Percentiles rank a stretch among this genome's conserved stretches.
Conservation (phyloP, 2,797 vertebrate species). For the Peromyscus attwateri region DNA sequence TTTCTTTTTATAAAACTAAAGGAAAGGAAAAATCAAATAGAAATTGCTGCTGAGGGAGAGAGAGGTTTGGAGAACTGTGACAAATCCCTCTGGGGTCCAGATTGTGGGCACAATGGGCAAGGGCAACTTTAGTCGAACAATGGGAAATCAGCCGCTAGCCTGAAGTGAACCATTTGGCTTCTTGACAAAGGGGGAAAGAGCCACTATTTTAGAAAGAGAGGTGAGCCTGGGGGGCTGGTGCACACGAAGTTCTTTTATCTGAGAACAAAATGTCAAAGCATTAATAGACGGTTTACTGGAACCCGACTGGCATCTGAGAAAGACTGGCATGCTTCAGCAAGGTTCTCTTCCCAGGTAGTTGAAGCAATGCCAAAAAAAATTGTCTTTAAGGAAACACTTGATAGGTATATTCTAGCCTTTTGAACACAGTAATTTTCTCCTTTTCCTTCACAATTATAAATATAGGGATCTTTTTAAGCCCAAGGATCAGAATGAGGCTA, state of each 20-base stretch:
- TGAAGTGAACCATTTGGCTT: slow-evolving; percentile 69
- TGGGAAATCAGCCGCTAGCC: slow-evolving; percentile 73
- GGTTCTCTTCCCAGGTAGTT: slow-evolving; percentile 35
- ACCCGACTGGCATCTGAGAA: slow-evolving; percentile 38
- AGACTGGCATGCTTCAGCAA: slow-evolving; percentile 36
- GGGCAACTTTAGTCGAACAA: slow-evolving; percentile 70
- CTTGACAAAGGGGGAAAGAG: slow-evolving; percentile 62
- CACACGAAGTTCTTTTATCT: slow-evolving; percentile 66
- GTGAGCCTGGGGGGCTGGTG: slow-evolving; percentile 42
- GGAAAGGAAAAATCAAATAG: slow-evolving; percentile 77
- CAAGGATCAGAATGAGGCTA: not conserved
- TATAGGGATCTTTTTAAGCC: not conserved
- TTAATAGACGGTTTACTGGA: slow-evolving; percentile 61
- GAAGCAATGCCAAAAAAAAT: not conserved
- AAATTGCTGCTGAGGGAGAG: slow-evolving; percentile 74
- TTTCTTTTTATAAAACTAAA: slow-evolving; percentile 75
- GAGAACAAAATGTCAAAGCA: slow-evolving; percentile 70
- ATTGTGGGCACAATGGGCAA: slow-evolving; percentile 66
- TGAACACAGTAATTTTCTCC: slow-evolving; percentile 52
- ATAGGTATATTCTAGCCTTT: slow-evolving; percentile 47
- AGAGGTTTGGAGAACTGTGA: slow-evolving; percentile 74
- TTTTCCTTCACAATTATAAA: slow-evolving; percentile 57
- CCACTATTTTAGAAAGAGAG: slow-evolving; percentile 72
- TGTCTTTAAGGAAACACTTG: slow-evolving; percentile 59
- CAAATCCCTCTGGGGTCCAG: slow-evolving; percentile 68